These are phyloP conservation scores for Melinaea marsaeus DNA, from an alignment of 2,888 invertebrate genomes.

Conservation along the genomic window DNA sequence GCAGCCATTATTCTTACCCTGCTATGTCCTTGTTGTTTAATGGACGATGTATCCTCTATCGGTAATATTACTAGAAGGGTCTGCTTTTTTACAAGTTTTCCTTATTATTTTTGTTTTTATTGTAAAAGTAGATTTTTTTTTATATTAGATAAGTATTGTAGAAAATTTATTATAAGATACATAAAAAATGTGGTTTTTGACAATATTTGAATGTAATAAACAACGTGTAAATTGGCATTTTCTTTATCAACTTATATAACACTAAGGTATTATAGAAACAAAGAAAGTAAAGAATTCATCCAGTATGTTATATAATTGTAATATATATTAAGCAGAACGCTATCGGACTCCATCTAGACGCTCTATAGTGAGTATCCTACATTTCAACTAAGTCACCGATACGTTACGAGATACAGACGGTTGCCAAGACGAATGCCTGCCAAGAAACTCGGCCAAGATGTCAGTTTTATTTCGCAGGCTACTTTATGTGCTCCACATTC, in stretches of 20 bases:
- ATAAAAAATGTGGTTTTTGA: too few species aligned
- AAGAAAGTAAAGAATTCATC: too few species aligned
- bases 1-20: constrained; percentile 16
- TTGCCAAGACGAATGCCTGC: constrained; percentile 12
- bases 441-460: constrained; percentile 17
- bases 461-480: constrained; percentile 4
- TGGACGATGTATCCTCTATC: constrained; percentile 11
- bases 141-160: too few species aligned
- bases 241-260: too few species aligned
- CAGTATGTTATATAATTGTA: neutral
- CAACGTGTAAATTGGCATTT: too few species aligned
- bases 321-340: neutral
- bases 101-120: neutral
- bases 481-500: neutral
- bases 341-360: constrained; percentile 11
- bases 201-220: too few species aligned
- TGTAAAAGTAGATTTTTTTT: neutral
- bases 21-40: constrained; percentile 16
- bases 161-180: too few species aligned
- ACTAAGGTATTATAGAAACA: too few species aligned
- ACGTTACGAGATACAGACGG: constrained; percentile 18
- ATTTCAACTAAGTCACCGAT: constrained; percentile 21
- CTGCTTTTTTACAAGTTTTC: neutral
- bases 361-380: neutral
- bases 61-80: neutral